Evolutionary conservation across 1,140 invertebrate genomes (phyloP), one percentile per base, ranked within the genome.

Genomic region (Nebria ingens): DNA sequence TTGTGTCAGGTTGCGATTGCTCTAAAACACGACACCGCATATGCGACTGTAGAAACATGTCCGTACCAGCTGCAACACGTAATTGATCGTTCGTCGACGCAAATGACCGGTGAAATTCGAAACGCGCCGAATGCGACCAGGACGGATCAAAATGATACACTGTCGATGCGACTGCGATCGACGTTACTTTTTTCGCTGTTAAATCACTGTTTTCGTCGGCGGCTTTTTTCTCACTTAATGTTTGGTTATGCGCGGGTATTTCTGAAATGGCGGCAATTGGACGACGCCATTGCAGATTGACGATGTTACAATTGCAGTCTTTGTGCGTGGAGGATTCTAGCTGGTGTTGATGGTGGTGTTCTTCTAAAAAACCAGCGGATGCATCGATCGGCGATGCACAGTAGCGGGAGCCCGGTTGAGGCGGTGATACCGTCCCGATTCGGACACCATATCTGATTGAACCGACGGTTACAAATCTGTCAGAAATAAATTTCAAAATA

Each of bases 381-480:
- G 56, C 25, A 52, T 55, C 65, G 64, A 66, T 59, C 67, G 68
- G 65, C 57, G 61, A 45, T 69, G 64, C 65, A 51, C 67, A 65
- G 59, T 69, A 69, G 20, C 68, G 66, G 29, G 62, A 62, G 22
- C 68, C 68, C n/a, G 68, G 69, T 23, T 67, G 69, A 45, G 68
- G 68, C 20, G 68, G 68, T 23, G 68, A 69, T 56, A 71, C 66
- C 21, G 71, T 66, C 56, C 76, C 74, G 61, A 78, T 70, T 59
- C 77, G 75, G 51, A 78, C 76, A 25, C 76, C 76, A 69, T 79
- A 79, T 58, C 77, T 74, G 62, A 79, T 74, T 59, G 76, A 75
- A 61, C 77, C 78, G 65, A 79, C 71, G 58, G 74, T 79, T 69
- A 79, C 73, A 69, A 74, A 79, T 64, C 71, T 69, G 17, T 34